Evolutionary conservation across 2,888 invertebrate species (phyloP).

Genomic region (Tubiluchus corallicola): DNA sequence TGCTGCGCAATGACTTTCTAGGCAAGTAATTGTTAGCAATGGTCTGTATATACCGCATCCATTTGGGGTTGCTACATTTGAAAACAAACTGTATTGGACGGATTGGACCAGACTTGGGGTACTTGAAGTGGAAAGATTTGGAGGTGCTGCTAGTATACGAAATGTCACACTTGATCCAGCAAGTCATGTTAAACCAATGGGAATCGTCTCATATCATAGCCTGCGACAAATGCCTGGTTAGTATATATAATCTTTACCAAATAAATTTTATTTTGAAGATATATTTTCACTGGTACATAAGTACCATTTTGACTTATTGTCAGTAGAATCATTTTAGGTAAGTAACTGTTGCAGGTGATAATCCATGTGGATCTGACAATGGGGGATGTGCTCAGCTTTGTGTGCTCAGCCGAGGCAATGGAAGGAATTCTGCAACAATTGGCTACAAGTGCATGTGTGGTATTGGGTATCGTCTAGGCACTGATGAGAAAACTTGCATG

Average conservation of each 20-base stretch:
- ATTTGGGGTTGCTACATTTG: constrained; percentile 57
- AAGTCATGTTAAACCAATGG: constrained; percentile 4
- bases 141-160: not conserved
- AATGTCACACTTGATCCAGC: not conserved
- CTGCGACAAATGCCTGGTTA: constrained; percentile 8
- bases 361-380: constrained; percentile 69
- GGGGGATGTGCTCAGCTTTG: constrained; percentile 87
- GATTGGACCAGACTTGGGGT: constrained; percentile 38
- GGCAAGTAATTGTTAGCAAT: constrained; percentile 20
- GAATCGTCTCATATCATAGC: constrained; percentile 8
- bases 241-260: not conserved
- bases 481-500: constrained; percentile 57
- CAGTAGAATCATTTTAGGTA: no score
- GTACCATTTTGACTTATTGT: constrained; percentile 1
- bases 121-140: not conserved
- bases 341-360: no score
- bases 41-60: constrained; percentile 21
- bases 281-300: constrained; percentile 10
- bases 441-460: constrained; percentile 81
- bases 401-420: constrained; percentile 49
- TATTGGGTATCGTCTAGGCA: constrained; percentile 57
- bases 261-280: no score
- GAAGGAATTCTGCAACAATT: constrained; percentile 40
- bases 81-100: constrained; percentile 91
- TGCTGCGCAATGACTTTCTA: no score